Conservation (phyloP, 2,113 vertebrate genomes). For the Rattus norvegicus region DNA sequence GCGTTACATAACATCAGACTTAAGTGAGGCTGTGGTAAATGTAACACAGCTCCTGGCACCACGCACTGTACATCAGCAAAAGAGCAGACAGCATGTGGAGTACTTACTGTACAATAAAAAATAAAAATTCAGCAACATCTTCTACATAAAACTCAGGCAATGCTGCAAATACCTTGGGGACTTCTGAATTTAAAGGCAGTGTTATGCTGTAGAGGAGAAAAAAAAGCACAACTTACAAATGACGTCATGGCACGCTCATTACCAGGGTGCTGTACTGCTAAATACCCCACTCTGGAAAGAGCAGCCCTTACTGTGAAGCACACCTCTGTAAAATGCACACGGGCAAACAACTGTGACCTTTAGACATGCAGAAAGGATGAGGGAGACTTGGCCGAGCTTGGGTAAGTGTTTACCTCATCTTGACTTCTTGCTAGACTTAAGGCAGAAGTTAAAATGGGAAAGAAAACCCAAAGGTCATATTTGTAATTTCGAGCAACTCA, state of each 20-base stretch:
- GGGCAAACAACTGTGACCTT: not conserved
- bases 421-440: not conserved
- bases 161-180: slow-evolving; percentile 98
- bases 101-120: slow-evolving; percentile 99
- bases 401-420: not conserved
- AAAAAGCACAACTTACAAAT: slow-evolving; percentile 18
- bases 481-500: not conserved
- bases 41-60: not conserved
- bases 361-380: not conserved
- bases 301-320: not conserved
- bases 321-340: not conserved
- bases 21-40: not conserved
- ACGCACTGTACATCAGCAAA: not conserved
- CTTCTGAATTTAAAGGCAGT: slow-evolving; percentile 95
- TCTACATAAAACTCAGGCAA: slow-evolving; percentile 99
- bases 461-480: not conserved
- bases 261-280: fast-evolving
- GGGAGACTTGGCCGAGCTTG: not conserved
- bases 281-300: not conserved
- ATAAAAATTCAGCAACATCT: slow-evolving; percentile 99
- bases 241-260: not conserved
- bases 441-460: not conserved
- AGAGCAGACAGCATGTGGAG: not conserved
- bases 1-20: not conserved
- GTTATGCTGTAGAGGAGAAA: slow-evolving; percentile 87